These are phyloP conservation scores for Phyto melanocephala DNA, from an alignment of 2,888 invertebrate species.

Conservation along the genomic window DNA sequence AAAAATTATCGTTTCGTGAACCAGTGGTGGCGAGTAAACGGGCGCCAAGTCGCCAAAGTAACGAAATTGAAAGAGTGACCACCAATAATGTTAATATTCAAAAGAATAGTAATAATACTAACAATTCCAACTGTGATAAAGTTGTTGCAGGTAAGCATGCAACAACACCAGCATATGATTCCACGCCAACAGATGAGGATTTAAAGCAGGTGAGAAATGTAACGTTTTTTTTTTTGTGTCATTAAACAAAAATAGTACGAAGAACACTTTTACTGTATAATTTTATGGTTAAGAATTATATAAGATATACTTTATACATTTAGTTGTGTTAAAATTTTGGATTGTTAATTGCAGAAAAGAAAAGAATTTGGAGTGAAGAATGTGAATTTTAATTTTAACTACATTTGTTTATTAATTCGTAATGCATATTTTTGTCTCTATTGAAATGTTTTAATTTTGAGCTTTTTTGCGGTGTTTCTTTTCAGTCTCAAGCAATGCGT, in stretches of 20 bases:
- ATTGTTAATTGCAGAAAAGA: no score
- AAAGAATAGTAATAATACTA: slow-evolving; percentile 7
- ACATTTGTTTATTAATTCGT: no score
- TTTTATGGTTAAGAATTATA: no score
- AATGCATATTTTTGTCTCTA: background rate
- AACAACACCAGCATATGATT: slow-evolving; percentile 48
- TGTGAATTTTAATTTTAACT: no score
- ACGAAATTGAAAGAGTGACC: background rate
- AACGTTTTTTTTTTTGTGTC: background rate
- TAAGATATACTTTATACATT: no score
- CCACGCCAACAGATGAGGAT: slow-evolving; percentile 36
- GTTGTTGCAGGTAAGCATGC: slow-evolving; percentile 22
- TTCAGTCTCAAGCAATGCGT: slow-evolving; percentile 98
- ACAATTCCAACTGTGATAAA: slow-evolving; percentile 54
- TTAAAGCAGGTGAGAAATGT: slow-evolving; percentile 49
- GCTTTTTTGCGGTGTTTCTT: slow-evolving; percentile 67
- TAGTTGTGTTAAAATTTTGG: no score
- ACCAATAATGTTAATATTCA: slow-evolving; percentile 40
- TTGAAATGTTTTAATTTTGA: no score
- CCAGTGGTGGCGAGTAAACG: slow-evolving; percentile 79
- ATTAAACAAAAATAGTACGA: no score
- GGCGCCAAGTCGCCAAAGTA: slow-evolving; percentile 68
- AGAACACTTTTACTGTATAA: no score
- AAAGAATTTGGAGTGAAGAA: no score
- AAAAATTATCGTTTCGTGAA: slow-evolving; percentile 92